A percentile compares a stretch with the other conserved stretches of the same genome.
Conservation (phyloP, 2,797 vertebrate genomes). For the Tapirus indicus region DNA sequence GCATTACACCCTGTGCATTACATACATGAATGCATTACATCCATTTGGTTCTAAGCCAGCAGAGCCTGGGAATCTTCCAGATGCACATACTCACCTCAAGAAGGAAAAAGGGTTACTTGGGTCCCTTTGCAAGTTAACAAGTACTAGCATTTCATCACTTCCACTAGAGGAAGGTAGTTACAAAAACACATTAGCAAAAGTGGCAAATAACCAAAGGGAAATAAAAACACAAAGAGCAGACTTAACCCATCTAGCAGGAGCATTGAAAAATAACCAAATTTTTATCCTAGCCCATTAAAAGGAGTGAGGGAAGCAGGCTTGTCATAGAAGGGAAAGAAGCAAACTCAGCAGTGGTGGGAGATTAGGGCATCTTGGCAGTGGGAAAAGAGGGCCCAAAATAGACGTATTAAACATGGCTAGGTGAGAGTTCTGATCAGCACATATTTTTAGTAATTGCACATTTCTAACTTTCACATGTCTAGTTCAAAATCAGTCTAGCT, state of each 20-base stretch:
- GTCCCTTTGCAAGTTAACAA: conserved; percentile 27
- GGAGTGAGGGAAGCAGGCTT: not conserved
- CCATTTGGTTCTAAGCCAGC: not conserved
- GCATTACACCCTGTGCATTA: not conserved
- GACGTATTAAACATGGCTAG: conserved; percentile 26
- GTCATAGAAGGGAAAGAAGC: not conserved
- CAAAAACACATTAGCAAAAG: not conserved
- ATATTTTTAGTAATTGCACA: conserved; percentile 74
- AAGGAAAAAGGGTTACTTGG: not conserved
- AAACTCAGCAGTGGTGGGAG: conserved; percentile 50
- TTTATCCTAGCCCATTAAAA: not conserved
- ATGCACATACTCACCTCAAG: not conserved
- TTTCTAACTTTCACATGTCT: conserved; percentile 54
- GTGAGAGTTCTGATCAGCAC: conserved; percentile 58
- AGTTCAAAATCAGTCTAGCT: conserved; percentile 49
- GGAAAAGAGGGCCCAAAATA: conserved; percentile 67
- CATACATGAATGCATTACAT: not conserved
- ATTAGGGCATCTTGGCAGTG: conserved; percentile 58
- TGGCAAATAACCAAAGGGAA: conserved; percentile 2
- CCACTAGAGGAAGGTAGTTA: not conserved
- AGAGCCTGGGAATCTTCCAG: not conserved
- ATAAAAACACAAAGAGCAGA: not conserved
- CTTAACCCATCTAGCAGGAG: not conserved
- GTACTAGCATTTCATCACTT: not conserved
- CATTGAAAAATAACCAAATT: not conserved